Conservation (phyloP, 1,140 invertebrate species). For the Euura saliciscinereae region DNA sequence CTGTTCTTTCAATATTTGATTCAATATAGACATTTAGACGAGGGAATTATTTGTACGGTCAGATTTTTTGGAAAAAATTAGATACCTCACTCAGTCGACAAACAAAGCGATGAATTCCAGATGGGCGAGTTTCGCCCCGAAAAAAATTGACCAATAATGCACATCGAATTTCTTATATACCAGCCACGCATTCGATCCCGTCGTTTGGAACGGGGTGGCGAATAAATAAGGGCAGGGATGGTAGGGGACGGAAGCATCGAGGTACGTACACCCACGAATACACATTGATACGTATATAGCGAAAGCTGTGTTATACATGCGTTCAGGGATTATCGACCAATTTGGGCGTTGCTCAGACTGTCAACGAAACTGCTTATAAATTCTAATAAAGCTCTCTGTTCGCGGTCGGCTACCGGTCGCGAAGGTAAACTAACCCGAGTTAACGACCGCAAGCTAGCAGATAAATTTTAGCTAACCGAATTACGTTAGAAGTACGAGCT, state of each 20-base stretch:
- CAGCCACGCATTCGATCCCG: constrained; percentile 10
- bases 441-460: constrained; percentile 16
- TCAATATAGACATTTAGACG: too few species aligned
- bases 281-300: background rate
- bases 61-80: too few species aligned
- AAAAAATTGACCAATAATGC: constrained; percentile 47
- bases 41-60: too few species aligned
- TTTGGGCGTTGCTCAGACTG: constrained; percentile 43
- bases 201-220: constrained; percentile 21
- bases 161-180: constrained; percentile 20
- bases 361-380: constrained; percentile 45
- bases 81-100: background rate
- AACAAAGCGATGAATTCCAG: constrained; percentile 54
- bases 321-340: constrained; percentile 30
- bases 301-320: background rate
- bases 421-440: background rate
- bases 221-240: constrained; percentile 42
- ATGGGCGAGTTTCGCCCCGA: constrained; percentile 40
- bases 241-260: too few species aligned
- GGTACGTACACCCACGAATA: background rate
- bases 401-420: constrained; percentile 16
- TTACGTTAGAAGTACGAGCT: constrained; percentile 42
- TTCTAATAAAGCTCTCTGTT: constrained; percentile 43
- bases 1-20: too few species aligned
- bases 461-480: constrained; percentile 50